phyloP scores from a whole-genome alignment of 2,797 vertebrate species.

The Platyrinchus mystaceus region DNA sequence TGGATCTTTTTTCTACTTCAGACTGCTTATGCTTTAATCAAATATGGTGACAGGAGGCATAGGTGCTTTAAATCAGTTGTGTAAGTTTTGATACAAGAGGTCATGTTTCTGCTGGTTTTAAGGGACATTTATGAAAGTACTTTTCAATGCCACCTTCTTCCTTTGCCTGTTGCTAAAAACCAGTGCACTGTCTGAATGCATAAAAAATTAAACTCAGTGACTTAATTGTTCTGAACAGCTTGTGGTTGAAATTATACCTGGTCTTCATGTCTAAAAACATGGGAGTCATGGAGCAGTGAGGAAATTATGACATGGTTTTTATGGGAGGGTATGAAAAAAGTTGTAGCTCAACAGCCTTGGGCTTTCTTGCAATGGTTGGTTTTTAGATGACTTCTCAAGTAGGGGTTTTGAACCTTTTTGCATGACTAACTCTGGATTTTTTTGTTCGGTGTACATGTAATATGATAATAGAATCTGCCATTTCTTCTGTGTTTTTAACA shows the following conservation, averaged over 20 bases:
- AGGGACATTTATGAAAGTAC: background rate
- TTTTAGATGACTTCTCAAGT: background rate
- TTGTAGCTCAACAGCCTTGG: background rate
- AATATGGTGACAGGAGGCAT: background rate
- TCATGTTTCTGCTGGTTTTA: background rate
- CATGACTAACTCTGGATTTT: background rate
- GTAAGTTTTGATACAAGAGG: background rate
- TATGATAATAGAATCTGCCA: background rate
- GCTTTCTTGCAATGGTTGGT: background rate
- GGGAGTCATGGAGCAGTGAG: background rate
- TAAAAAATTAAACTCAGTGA: background rate
- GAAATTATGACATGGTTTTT: background rate
- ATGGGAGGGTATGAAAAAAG: background rate
- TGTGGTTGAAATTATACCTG: background rate
- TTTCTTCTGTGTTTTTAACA: background rate
- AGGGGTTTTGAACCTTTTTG: background rate
- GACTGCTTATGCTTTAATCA: background rate
- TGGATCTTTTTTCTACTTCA: background rate
- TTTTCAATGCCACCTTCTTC: background rate
- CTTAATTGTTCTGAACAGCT: background rate
- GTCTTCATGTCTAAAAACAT: background rate
- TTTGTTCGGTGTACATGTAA: background rate
- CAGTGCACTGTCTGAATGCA: background rate
- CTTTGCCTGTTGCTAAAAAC: background rate
- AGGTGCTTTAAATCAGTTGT: background rate